Base-by-base conservation (phyloP, 2,113 vertebrate genomes). In the Bubo bubo region DNA sequence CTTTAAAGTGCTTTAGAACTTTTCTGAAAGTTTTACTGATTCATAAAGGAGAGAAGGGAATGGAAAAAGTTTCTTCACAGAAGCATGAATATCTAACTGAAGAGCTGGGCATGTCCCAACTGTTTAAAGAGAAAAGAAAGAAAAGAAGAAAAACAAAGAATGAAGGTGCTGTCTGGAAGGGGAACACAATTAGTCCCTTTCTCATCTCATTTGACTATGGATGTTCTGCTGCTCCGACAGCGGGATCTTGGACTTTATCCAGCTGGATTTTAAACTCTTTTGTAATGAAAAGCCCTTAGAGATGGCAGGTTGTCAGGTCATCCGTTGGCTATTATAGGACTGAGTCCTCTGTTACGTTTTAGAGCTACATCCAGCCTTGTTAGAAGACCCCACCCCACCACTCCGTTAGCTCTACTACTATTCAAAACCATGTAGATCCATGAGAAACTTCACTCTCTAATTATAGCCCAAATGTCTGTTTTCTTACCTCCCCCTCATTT, bases 271-370 rank as follows among this genome's bases (percentile, higher is more conserved):
- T 16, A 10, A 39, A 15, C 18, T 9, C 8, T 2, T 43, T 37
- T 34, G 47, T 16, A 10, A 28, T 4, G 28, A 47, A 39, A 30
- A 67, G 68, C 37, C 58, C 52, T 50, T 9, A 4, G 77, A 58
- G 76, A 13, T 12, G 41, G 24, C 41, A n/a, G 41, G 20, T 34
- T 14, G 15, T 47, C 15, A 4, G 45, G 28, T 49, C 55, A 30
- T 3, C 70, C 15, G 0, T 8, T 18, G 14, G 47, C 1, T 16
- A 8, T 5, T 22, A 2, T 0, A 12, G 64, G 30, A 12, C 10
- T 6, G 55, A 47, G 63, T 6, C 39, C 45, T 39, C 56, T 14
- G 6, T 14, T 22, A 17, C 6, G 0, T 37, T 63, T 41, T 2
- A 43, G 35, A 47, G 58, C 56, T 26, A 17, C 24, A 6, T n/a